Evolutionary conservation across 2,113 vertebrate genomes (phyloP).

Genomic region (Etia nguti): DNA sequence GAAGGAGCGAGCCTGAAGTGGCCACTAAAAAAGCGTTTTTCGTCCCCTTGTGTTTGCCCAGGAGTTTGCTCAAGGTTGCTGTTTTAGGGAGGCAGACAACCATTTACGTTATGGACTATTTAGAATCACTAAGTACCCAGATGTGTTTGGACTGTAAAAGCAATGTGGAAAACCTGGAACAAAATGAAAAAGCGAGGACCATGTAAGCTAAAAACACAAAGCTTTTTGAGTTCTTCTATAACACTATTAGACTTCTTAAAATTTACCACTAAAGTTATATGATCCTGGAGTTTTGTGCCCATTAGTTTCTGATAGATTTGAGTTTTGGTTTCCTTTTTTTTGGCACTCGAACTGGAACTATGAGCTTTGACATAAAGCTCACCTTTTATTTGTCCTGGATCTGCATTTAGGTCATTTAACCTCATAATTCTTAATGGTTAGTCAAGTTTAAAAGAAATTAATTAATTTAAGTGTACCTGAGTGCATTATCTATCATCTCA

Average conservation of each 20-base stretch:
- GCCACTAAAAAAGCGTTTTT: background rate
- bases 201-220: background rate
- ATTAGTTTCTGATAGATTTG: background rate
- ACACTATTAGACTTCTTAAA: background rate
- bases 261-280: background rate
- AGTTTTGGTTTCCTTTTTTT: background rate
- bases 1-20: background rate
- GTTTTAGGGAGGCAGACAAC: background rate
- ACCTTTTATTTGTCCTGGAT: background rate
- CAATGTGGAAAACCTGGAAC: background rate
- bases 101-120: background rate
- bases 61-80: background rate
- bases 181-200: background rate
- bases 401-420: background rate
- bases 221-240: background rate
- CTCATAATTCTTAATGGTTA: background rate
- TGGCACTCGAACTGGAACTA: background rate
- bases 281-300: background rate
- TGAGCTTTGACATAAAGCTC: background rate
- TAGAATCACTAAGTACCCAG: background rate
- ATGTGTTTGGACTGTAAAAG: background rate
- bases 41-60: no score
- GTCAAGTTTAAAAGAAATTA: accelerated
- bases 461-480: background rate
- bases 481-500: background rate